Base-by-base conservation (phyloP, 2,888 invertebrate species). In the Heliothis peltigera region DNA sequence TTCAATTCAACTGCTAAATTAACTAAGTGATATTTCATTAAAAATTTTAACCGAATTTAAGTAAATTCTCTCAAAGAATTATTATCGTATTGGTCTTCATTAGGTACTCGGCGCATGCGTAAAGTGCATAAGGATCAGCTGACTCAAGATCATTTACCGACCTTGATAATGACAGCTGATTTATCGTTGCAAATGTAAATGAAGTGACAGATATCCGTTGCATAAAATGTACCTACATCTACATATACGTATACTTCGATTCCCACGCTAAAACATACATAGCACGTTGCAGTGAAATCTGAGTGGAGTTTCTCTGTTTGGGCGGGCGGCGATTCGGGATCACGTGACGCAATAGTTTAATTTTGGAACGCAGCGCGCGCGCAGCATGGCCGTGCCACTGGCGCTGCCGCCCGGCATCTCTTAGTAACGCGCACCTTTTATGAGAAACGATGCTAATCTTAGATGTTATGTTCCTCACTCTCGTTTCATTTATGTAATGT, bases 281-380 rank as follows among this genome's bases (percentile, higher is more conserved):
- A 79, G 83, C 82, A 77, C 72, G 85, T 76, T 87, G 89, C 88
- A 90, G 84, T 94, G 94, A 94, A 95, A 95, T 92, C 86, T 84
- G 94, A 95, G 93, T 81, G 89, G 92, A 88, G 92, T 94, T 94
- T 94, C 94, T 95, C 91, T 90, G 93, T 95, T 94, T 95, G 95
- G 94, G 93, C 94, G 94, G 94, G 92, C 91, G 92, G 91, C 87
- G 84, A 85, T 84, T 83, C 86, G 84, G 79, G 87, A 91, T 91
- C 94, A 92, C 92, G 92, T 94, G 94, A 93, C 92, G 90, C 88
- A 83, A 81, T 65, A 81, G 88, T 85, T 90, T 94, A 94, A 91
- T 85, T 92, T 92, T 92, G 89, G 94, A 94, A 89, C 91, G 89
- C 89, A 90, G 91, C 91, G 92, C 90, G 84, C 89, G 88, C 90